Conservation (phyloP, 2,888 invertebrate genomes). For the Gisinianus flammeolus region DNA sequence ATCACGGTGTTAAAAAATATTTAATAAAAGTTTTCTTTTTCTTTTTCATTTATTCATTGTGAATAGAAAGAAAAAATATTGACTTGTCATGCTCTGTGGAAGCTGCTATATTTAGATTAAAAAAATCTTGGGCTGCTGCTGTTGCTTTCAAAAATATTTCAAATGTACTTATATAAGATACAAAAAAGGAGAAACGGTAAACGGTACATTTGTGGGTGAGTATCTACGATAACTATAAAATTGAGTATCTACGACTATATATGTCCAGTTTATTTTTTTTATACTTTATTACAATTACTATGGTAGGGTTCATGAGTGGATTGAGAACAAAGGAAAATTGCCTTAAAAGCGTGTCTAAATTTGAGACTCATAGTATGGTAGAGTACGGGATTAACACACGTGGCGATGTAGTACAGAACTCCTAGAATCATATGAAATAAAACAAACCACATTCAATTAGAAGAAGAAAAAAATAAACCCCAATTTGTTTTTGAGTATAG, state of each 20-base stretch:
- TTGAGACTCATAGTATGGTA: constrained; percentile 93
- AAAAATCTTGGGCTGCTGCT: too few species aligned
- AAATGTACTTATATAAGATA: background rate
- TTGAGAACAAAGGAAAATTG: constrained; percentile 63
- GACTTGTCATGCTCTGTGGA: constrained; percentile 1
- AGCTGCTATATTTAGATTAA: too few species aligned
- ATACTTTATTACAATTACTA: constrained; percentile 43
- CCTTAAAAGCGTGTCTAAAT: constrained; percentile 91
- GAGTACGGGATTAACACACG: constrained; percentile 80
- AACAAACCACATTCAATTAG: background rate
- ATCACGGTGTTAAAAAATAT: too few species aligned
- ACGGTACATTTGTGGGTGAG: too few species aligned
- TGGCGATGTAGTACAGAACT: constrained; percentile 87
- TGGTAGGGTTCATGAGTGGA: constrained; percentile 52
- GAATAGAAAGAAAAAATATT: too few species aligned
- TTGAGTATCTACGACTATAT: background rate
- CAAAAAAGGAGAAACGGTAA: too few species aligned
- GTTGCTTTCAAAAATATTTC: too few species aligned
- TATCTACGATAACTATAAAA: background rate
- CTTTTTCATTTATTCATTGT: too few species aligned
- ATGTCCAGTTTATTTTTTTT: background rate
- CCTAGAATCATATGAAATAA: constrained; percentile 69
- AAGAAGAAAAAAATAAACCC: background rate
- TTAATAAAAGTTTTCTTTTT: too few species aligned
- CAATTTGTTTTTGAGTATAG: background rate